phyloP scores from a whole-genome alignment of 2,888 invertebrate species.

The Bellardia bayeri region DNA sequence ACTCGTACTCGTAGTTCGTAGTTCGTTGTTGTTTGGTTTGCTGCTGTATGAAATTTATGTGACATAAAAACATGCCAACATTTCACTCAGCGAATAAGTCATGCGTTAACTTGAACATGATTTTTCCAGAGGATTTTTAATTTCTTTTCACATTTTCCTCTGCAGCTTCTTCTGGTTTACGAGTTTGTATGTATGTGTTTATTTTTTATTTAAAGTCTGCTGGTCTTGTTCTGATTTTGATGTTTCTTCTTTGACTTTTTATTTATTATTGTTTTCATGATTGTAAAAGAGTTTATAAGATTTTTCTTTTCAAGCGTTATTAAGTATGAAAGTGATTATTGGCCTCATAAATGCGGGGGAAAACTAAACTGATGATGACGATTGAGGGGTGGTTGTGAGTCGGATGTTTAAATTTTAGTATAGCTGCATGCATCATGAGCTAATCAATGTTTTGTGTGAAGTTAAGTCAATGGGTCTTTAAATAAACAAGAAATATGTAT shows the following conservation, averaged over 20 bases:
- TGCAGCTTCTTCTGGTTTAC: background rate
- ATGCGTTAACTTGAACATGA: constrained; percentile 79
- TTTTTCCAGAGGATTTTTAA: constrained; percentile 67
- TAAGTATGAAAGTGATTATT: constrained; percentile 74
- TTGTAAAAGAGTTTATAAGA: constrained; percentile 65
- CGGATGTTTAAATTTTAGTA: constrained; percentile 33
- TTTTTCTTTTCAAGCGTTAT: constrained; percentile 69
- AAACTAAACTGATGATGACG: constrained; percentile 39
- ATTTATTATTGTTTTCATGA: constrained; percentile 27
- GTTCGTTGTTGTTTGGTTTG: constrained; percentile 2
- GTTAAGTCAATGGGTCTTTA: constrained; percentile 49
- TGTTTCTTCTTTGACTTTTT: constrained; percentile 40
- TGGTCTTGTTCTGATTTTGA: constrained; percentile 22
- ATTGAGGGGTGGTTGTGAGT: constrained; percentile 37
- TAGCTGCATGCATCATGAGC: constrained; percentile 35
- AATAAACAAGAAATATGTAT: constrained; percentile 17
- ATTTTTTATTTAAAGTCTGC: constrained; percentile 31
- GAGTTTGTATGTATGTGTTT: background rate
- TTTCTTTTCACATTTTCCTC: constrained; percentile 48
- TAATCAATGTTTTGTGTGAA: constrained; percentile 58
- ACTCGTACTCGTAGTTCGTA: background rate
- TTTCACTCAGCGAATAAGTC: constrained; percentile 80
- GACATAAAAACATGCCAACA: constrained; percentile 73
- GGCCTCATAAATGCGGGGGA: constrained; percentile 59
- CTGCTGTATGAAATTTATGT: constrained; percentile 61